These are phyloP conservation scores for Sparidentex hasta DNA, from an alignment of 2,797 vertebrate species.

Conservation along the genomic window DNA sequence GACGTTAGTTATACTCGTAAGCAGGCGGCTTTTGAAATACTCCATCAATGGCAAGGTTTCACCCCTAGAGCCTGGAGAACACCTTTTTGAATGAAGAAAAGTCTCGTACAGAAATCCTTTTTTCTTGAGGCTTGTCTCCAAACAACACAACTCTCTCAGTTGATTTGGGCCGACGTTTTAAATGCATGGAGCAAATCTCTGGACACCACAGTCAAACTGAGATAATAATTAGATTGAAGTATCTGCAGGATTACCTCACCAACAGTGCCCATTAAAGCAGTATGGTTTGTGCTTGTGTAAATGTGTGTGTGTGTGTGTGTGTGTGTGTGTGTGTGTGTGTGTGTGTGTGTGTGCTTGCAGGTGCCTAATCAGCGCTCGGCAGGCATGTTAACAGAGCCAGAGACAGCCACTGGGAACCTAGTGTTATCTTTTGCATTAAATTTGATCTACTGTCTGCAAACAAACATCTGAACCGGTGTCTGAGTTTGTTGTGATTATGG, in stretches of 20 bases:
- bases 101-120: neutral
- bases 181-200: conserved; percentile 48
- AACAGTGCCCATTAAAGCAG: conserved; percentile 51
- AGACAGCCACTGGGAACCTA: conserved; percentile 29
- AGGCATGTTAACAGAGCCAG: conserved; percentile 61
- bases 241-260: conserved; percentile 68
- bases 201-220: conserved; percentile 48
- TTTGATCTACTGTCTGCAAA: conserved; percentile 34
- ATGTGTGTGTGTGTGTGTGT: conserved; percentile 11
- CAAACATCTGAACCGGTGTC: neutral
- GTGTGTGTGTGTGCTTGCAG: conserved; percentile 44
- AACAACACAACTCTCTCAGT: conserved; percentile 7
- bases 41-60: conserved; percentile 45
- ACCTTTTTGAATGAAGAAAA: conserved; percentile 23
- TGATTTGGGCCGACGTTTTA: conserved; percentile 37
- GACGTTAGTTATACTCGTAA: conserved; percentile 22
- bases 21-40: conserved; percentile 32
- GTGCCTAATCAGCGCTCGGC: conserved; percentile 66
- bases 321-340: conserved; percentile 31
- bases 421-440: conserved; percentile 29
- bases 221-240: conserved; percentile 62
- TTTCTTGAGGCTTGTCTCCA: conserved; percentile 13
- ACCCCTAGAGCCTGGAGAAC: conserved; percentile 57
- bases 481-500: conserved; percentile 6
- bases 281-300: conserved; percentile 33